These are phyloP conservation scores for Cylloceria caligata DNA, from an alignment of 2,888 invertebrate species.

Conservation along the genomic window DNA sequence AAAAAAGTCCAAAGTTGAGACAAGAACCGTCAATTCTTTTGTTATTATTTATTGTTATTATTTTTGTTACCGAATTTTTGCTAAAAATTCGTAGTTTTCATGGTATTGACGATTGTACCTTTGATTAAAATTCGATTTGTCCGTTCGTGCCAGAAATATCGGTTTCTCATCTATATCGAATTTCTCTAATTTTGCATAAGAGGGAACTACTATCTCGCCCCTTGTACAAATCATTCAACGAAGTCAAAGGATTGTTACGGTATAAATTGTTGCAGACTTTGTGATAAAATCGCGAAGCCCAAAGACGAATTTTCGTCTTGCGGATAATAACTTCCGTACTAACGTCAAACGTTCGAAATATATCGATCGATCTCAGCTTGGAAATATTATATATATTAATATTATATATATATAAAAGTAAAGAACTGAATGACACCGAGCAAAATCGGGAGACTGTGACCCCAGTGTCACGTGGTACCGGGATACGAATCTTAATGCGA, in stretches of 20 bases:
- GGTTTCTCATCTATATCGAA: constrained; percentile 9
- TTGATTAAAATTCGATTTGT: constrained; percentile 1
- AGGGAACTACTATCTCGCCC: neutral
- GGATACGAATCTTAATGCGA: constrained; percentile 51
- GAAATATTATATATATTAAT: constrained; percentile 49
- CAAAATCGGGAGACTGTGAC: constrained; percentile 55
- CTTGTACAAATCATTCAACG: constrained; percentile 1
- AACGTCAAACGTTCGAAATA: constrained; percentile 47
- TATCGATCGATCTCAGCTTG: constrained; percentile 53
- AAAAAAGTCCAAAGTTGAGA: neutral
- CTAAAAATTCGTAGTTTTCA: neutral
- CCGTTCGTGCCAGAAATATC: neutral
- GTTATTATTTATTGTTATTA: neutral
- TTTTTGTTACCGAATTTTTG: neutral
- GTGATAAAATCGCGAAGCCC: constrained; percentile 35
- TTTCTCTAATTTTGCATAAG: neutral
- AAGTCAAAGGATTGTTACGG: neutral
- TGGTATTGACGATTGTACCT: neutral
- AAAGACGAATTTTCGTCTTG: constrained; percentile 15
- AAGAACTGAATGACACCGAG: constrained; percentile 49
- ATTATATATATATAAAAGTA: constrained; percentile 33
- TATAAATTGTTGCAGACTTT: constrained; percentile 19
- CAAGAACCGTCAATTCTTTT: neutral
- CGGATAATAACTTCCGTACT: constrained; percentile 58
- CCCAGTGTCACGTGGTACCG: constrained; percentile 45